Conservation (phyloP, 2,797 vertebrate species). For the Gambusia yucatana region DNA sequence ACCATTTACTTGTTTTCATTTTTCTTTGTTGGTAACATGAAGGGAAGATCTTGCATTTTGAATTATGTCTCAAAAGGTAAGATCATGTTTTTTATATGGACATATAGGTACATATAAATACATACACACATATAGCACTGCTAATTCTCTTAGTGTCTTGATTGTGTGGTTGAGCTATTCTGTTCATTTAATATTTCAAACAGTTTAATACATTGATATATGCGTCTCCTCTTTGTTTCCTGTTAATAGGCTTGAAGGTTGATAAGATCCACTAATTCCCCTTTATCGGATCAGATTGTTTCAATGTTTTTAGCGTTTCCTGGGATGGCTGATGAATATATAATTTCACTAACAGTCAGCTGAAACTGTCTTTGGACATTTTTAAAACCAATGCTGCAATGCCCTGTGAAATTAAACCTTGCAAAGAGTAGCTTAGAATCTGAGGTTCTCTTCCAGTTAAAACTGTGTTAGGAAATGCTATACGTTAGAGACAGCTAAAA, state of each 20-base stretch:
- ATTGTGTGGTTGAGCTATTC: background rate
- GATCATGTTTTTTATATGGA: background rate
- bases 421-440: background rate
- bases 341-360: background rate
- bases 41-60: background rate
- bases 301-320: background rate
- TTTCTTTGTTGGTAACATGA: background rate
- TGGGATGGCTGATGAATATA: background rate
- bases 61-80: background rate
- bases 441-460: background rate
- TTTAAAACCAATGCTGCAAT: background rate
- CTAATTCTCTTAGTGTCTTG: background rate
- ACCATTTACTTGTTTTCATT: background rate
- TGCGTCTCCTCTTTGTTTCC: background rate
- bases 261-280: slow-evolving; percentile 3
- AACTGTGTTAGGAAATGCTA: background rate
- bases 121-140: background rate
- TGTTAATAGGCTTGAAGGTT: slow-evolving; percentile 3
- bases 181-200: background rate
- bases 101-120: too few species aligned
- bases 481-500: background rate
- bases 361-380: background rate
- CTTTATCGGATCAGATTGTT: background rate
- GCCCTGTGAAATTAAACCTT: background rate
- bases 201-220: background rate